These are phyloP conservation scores for Athalia rosae DNA, from an alignment of 2,888 invertebrate genomes.

Conservation along the genomic window DNA sequence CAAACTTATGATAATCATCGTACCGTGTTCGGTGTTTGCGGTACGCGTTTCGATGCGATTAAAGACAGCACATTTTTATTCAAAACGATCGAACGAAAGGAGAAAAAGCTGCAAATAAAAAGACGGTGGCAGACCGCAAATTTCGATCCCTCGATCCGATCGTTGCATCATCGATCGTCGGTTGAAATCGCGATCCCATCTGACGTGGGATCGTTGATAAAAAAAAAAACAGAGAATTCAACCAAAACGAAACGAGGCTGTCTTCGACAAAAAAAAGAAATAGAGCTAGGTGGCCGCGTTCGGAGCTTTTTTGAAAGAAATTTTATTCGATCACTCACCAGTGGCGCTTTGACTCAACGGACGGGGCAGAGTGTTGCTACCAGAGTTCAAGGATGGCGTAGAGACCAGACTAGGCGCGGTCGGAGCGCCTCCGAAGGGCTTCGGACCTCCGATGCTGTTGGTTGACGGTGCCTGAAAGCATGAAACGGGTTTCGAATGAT, in stretches of 20 bases:
- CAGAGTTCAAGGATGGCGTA: conserved; percentile 63
- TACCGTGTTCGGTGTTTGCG: too few relatives aligned
- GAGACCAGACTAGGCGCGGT: conserved; percentile 61
- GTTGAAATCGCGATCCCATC: neutral
- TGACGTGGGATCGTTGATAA: neutral
- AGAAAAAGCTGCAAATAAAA: neutral
- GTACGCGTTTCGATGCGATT: neutral
- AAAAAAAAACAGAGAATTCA: neutral
- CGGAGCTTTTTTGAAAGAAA: neutral
- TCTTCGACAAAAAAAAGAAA: neutral
- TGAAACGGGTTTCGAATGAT: conserved; percentile 39
- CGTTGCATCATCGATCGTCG: neutral
- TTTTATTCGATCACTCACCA: conserved; percentile 63
- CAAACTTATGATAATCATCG: neutral
- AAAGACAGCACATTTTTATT: conserved; percentile 17
- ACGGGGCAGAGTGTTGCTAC: conserved; percentile 67
- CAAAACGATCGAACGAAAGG: neutral
- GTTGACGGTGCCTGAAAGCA: conserved; percentile 62
- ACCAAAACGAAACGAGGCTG: neutral
- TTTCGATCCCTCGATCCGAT: neutral
- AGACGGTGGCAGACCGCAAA: neutral
- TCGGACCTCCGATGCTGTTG: conserved; percentile 68
- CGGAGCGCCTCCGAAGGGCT: conserved; percentile 69
- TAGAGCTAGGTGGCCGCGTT: neutral
- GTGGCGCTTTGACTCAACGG: conserved; percentile 70